Evolutionary conservation across 2,797 vertebrate species (phyloP), one percentile per base, ranked within the genome.

Genomic region (Hypotaenidia okinawae): DNA sequence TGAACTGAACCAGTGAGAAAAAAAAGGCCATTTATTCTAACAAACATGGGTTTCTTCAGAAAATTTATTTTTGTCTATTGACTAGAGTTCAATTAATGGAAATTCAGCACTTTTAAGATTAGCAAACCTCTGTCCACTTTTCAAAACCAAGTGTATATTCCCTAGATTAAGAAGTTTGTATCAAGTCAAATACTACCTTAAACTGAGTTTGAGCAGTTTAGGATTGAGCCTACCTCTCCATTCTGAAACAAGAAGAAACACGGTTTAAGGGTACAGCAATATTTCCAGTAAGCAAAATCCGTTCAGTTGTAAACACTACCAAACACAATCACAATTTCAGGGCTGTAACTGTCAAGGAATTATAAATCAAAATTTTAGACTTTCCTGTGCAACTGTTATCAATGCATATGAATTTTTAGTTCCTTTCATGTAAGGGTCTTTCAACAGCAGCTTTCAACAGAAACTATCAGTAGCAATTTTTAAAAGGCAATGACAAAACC

Each of bases 161-260:
- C 91, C 95, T 87, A 63, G 28, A 92, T 83, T 66, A 84, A 63
- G 30, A 89, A 91, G 59, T 30, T 85, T 88, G 74, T 85, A 73
- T 78, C 93, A 94, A 69, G 66, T 51, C 80, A 97, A 95, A 97
- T 90, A 95, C 95, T 98, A 98, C 97, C 97, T 97, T 97, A 95
- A 82, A 91, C 6, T 93, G 85, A 89, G 54, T 91, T 93, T 85
- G 90, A 95, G 93, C 57, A 94, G 90, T 64, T 93, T 87, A 93
- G 89, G 84, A 94, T 78, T 47, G 79, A 96, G 98, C 98, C 96
- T 98, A 99, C 98, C 98, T 98, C 98, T 97, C 98, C 98, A 87
- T 98, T 98, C 98, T 99, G 97, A 95, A 98, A 98, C 23, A 95
- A 97, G 97, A 97, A 97, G 55, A 97, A 74, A 79, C 61, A 95